Base-by-base conservation (phyloP, 2,888 invertebrate genomes). In the Orchesellides sinensis region DNA sequence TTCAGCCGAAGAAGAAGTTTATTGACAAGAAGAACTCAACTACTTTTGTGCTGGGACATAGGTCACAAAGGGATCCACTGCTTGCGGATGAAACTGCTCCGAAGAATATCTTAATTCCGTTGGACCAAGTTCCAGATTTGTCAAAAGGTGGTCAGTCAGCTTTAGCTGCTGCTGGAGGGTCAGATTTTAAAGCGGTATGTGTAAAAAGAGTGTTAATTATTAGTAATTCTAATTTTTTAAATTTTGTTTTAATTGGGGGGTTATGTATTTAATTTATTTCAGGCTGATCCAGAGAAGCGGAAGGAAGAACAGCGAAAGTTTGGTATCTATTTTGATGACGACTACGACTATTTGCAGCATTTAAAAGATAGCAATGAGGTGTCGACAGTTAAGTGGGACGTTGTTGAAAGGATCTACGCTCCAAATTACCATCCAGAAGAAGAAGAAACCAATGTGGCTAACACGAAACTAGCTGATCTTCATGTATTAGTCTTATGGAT, bases 321-420 rank as follows among this genome's bases (percentile, higher is more conserved):
- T 92, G 98, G 98, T 0, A 94, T 99, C 83, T 96, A 94, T 89
- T 98, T 93, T 90, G 98, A 98, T 89, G 98, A 99, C 90, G 96
- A 98, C 88, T 98, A 97, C 90, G 94, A 99, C 90, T 99, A 99
- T 89, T 90, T 98, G 86, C 96, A 98, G 90, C 98, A 99, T 92
- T 92, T 99, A 77, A 93, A 93, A 88, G 94, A 94, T 84, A 88
- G 87, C 0, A 88, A 89, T 47, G 89, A 90, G 83, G 89, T 89
- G 1, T 89, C 89, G 4, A 83, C 83, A 29, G 87, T 85, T 32
- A 88, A 88, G 86, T 87, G 90, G 90, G 88, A 89, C 27, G 72
- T 83, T 27, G 83, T 84, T 29, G 87, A 86, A 66, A 52, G 86
- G 45, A 74, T 87, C 17, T 72, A 72, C 45, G 87, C 87, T 14